A percentile compares a stretch with the other conserved stretches of the same genome.
These are phyloP conservation scores for Drosophila hamatofila DNA, from an alignment of 2,888 invertebrate species.

Conservation along the genomic window DNA sequence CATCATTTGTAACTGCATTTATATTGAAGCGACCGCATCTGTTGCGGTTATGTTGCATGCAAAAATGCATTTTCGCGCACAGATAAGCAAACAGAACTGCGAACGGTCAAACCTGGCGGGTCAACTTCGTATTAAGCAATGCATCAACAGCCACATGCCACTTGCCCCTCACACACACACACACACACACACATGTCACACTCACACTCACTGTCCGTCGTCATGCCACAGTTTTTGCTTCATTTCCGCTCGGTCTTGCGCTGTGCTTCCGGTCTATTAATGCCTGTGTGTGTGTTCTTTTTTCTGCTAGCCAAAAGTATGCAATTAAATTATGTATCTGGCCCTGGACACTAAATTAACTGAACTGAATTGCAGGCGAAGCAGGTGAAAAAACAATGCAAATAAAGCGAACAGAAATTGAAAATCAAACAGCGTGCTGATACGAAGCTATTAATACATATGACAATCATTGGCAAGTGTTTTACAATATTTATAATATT, in stretches of 20 bases:
- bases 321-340: slow-evolving; percentile 69
- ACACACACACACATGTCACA: background rate
- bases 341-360: slow-evolving; percentile 42
- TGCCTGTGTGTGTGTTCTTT: slow-evolving; percentile 31
- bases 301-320: slow-evolving; percentile 40
- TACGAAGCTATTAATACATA: slow-evolving; percentile 14
- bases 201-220: background rate
- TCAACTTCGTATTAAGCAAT: slow-evolving; percentile 62
- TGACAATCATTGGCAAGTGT: slow-evolving; percentile 26
- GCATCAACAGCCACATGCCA: slow-evolving; percentile 50
- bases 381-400: background rate
- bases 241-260: slow-evolving; percentile 69
- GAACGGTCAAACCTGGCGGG: slow-evolving; percentile 24
- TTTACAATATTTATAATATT: slow-evolving; percentile 41
- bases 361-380: slow-evolving; percentile 10
- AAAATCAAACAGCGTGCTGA: background rate
- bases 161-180: slow-evolving; percentile 3
- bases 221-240: slow-evolving; percentile 50
- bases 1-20: slow-evolving; percentile 81
- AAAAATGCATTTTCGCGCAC: slow-evolving; percentile 82
- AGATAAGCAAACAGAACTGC: slow-evolving; percentile 69
- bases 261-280: slow-evolving; percentile 75
- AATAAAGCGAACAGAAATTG: slow-evolving; percentile 1
- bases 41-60: slow-evolving; percentile 81
- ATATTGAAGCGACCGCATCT: slow-evolving; percentile 81